A percentile compares a stretch with the other conserved stretches of the same genome.
phyloP scores from a whole-genome alignment of 2,888 invertebrate species.

The Apamea crenata region DNA sequence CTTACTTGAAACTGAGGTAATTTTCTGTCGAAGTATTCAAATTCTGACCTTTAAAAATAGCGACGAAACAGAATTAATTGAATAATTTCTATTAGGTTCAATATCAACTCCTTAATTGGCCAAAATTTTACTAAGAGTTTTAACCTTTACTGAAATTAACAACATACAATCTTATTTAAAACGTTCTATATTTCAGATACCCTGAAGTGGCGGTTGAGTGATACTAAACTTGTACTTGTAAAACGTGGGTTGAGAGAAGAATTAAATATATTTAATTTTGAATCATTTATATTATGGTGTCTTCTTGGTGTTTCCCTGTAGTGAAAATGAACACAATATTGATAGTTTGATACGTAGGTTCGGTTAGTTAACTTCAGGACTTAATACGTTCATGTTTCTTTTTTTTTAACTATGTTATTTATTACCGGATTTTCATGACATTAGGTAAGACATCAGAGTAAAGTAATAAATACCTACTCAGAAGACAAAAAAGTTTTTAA shows the following conservation, averaged over 20 bases:
- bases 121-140: conserved; percentile 32
- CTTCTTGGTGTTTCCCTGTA: not conserved
- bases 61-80: conserved; percentile 14
- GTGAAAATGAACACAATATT: not conserved
- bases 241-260: not conserved
- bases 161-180: conserved; percentile 9
- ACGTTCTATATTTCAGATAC: not conserved
- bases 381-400: not conserved
- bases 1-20: not conserved
- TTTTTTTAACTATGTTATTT: not conserved
- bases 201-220: conserved; percentile 3
- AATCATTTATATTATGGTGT: not conserved
- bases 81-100: conserved; percentile 16
- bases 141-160: conserved; percentile 21
- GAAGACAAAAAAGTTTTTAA: not conserved
- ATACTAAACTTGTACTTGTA: conserved; percentile 2
- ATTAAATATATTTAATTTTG: not conserved
- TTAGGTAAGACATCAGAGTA: no score
- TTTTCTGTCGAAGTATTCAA: not conserved
- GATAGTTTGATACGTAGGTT: not conserved
- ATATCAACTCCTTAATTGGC: conserved; percentile 22
- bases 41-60: conserved; percentile 27
- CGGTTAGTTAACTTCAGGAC: not conserved
- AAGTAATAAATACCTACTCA: not conserved
- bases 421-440: not conserved